Conservation (phyloP, 2,113 vertebrate species). For the Motacilla alba region DNA sequence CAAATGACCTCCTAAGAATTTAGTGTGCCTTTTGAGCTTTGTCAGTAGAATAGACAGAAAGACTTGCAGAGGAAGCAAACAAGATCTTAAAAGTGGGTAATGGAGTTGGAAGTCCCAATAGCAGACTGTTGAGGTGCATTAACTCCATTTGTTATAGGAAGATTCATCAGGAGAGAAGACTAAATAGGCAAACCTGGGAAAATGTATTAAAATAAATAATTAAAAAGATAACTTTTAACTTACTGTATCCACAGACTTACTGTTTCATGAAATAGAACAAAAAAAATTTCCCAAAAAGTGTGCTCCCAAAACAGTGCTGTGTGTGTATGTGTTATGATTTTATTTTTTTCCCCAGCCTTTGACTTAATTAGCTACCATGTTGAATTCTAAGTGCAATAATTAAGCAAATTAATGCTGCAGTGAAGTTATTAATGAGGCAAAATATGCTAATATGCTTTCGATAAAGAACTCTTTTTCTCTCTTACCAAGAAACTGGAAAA, state of each 20-base stretch:
- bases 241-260: slow-evolving; percentile 9
- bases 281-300: neutral
- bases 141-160: slow-evolving; percentile 13
- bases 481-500: slow-evolving; percentile 72
- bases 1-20: slow-evolving; percentile 8
- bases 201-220: slow-evolving; percentile 33
- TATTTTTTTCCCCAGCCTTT: slow-evolving; percentile 37
- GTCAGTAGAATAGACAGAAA: slow-evolving; percentile 13
- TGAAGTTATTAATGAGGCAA: slow-evolving; percentile 81
- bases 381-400: slow-evolving; percentile 82
- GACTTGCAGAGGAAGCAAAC: neutral
- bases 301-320: neutral
- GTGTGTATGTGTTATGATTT: slow-evolving; percentile 59
- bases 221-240: slow-evolving; percentile 20
- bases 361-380: slow-evolving; percentile 78
- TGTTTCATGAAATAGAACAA: neutral
- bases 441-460: slow-evolving; percentile 82
- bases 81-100: slow-evolving; percentile 24
- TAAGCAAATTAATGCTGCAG: slow-evolving; percentile 82
- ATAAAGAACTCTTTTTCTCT: slow-evolving; percentile 76
- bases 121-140: slow-evolving; percentile 3
- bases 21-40: neutral
- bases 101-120: slow-evolving; percentile 20
- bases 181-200: slow-evolving; percentile 21
- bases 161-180: slow-evolving; percentile 21